phyloP scores from a whole-genome alignment of 2,113 vertebrate species.

The Dicrurus megarhynchus region DNA sequence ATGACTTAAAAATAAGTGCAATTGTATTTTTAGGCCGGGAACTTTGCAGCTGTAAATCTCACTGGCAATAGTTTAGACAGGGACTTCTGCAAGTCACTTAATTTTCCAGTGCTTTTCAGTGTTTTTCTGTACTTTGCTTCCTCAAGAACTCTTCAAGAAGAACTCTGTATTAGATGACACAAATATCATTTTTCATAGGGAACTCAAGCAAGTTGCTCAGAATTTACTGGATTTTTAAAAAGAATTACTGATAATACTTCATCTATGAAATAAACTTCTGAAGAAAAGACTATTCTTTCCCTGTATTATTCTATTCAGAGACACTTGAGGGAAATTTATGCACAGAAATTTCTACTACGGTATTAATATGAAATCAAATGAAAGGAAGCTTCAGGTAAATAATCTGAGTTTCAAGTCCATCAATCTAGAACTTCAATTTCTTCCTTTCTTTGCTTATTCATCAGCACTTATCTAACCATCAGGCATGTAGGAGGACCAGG shows the following conservation, averaged over 20 bases:
- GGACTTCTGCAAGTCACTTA: neutral
- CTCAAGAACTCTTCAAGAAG: neutral
- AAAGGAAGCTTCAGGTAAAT: neutral
- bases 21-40: neutral
- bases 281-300: neutral
- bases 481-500: neutral
- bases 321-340: neutral
- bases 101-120: neutral
- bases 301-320: neutral
- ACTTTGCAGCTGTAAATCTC: neutral
- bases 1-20: neutral
- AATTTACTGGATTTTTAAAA: neutral
- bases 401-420: neutral
- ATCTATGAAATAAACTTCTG: neutral
- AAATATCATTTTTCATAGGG: neutral
- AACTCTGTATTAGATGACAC: neutral
- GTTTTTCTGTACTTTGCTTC: neutral
- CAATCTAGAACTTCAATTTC: neutral
- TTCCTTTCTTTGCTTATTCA: neutral
- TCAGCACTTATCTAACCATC: neutral
- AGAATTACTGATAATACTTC: neutral
- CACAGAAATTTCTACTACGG: neutral
- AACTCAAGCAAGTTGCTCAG: neutral
- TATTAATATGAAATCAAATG: neutral
- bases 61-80: neutral